Percentiles rank a stretch among this genome's conserved stretches.
Conservation (phyloP, 2,797 vertebrate species). For the Xyrichtys novacula region DNA sequence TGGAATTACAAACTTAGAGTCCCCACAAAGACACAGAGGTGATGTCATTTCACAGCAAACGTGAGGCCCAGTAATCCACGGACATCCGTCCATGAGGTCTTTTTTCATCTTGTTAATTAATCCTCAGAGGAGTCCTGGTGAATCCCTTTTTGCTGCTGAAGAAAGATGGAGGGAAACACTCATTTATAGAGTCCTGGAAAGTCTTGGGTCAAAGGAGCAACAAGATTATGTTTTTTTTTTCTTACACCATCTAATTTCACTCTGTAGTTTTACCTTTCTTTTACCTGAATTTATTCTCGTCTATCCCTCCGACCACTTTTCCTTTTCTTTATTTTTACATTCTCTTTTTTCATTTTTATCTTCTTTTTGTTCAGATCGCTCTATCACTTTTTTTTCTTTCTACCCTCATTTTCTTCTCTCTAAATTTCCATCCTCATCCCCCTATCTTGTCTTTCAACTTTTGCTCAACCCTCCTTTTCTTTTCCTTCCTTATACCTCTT, state of each 20-base stretch:
- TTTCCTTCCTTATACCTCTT: not conserved
- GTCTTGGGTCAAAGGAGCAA: slow-evolving; percentile 46
- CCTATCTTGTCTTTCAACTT: too few relatives aligned
- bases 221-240: not conserved
- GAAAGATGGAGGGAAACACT: slow-evolving; percentile 38
- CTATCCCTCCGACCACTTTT: too few relatives aligned
- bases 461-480: not conserved
- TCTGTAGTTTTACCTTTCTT: too few relatives aligned
- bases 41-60: slow-evolving; percentile 37
- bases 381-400: too few relatives aligned
- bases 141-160: slow-evolving; percentile 32
- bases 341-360: too few relatives aligned
- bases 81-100: slow-evolving; percentile 47
- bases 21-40: slow-evolving; percentile 13
- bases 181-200: slow-evolving; percentile 44
- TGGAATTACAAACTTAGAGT: slow-evolving; percentile 37
- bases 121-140: slow-evolving; percentile 63
- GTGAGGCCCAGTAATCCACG: slow-evolving; percentile 52
- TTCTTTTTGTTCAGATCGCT: too few relatives aligned
- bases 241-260: not conserved
- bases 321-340: too few relatives aligned
- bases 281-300: too few relatives aligned
- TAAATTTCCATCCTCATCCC: not conserved
- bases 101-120: slow-evolving; percentile 70
- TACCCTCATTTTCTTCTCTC: not conserved